phyloP scores from a whole-genome alignment of 1,140 invertebrate genomes.

The Atta texana region DNA sequence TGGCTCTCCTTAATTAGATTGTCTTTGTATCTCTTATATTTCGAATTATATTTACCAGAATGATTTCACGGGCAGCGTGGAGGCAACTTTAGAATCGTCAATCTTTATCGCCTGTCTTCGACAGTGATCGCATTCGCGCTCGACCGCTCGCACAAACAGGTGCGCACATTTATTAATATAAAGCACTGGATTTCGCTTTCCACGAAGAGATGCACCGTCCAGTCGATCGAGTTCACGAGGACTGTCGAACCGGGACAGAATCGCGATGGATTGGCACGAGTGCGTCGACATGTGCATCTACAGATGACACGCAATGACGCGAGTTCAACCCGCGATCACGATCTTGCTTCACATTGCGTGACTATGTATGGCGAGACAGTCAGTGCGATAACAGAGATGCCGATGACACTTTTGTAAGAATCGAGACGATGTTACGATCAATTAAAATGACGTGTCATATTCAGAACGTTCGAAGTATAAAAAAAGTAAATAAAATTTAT shows the following conservation, averaged over 20 bases:
- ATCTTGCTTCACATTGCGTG: conserved; percentile 23
- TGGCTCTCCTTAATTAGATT: neutral
- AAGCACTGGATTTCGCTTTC: conserved; percentile 28
- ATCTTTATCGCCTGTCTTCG: conserved; percentile 64
- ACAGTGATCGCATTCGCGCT: conserved; percentile 52
- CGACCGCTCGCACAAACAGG: conserved; percentile 49
- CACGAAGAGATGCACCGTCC: neutral
- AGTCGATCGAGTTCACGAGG: neutral
- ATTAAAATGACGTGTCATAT: neutral
- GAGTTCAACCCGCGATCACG: conserved; percentile 35
- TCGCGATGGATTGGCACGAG: neutral
- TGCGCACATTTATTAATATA: conserved; percentile 30
- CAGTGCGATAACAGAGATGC: neutral
- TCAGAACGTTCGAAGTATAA: neutral
- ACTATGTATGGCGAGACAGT: conserved; percentile 50
- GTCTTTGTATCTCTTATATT: neutral
- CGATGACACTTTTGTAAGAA: conserved; percentile 16
- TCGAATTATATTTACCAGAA: neutral
- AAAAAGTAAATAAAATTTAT: neutral
- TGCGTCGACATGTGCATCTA: neutral
- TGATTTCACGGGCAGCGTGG: conserved; percentile 8
- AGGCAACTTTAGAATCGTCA: conserved; percentile 47
- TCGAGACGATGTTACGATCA: neutral
- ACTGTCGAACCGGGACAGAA: neutral
- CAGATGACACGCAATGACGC: conserved; percentile 41